phyloP scores from a whole-genome alignment of 2,113 vertebrate species.

The Oncorhynchus kisutch region DNA sequence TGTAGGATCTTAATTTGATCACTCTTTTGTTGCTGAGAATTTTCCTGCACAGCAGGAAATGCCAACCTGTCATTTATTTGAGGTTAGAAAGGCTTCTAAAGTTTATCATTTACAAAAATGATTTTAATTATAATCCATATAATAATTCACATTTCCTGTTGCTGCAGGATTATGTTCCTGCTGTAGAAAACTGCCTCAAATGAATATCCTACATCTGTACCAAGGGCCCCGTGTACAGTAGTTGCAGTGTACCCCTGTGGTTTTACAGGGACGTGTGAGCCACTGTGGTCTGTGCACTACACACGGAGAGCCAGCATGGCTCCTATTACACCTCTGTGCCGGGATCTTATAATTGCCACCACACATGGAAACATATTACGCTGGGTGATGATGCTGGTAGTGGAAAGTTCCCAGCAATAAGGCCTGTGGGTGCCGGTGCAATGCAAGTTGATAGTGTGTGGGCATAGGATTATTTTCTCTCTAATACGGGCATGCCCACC shows the following conservation, averaged over 20 bases:
- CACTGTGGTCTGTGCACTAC: constrained; percentile 34
- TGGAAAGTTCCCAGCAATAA: constrained; percentile 70
- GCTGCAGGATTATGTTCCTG: too few relatives aligned
- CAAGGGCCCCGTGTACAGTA: background rate
- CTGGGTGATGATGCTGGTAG: constrained; percentile 43
- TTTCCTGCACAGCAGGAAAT: too few relatives aligned
- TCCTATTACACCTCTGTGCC: constrained; percentile 63
- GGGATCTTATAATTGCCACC: constrained; percentile 60
- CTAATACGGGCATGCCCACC: constrained; percentile 65
- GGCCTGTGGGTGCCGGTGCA: constrained; percentile 69
- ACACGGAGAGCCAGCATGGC: constrained; percentile 49
- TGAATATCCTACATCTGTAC: too few relatives aligned
- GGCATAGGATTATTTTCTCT: constrained; percentile 70
- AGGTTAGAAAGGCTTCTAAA: too few relatives aligned
- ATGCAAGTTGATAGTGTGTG: constrained; percentile 68
- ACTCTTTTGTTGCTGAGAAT: too few relatives aligned
- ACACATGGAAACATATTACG: constrained; percentile 67
- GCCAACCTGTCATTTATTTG: too few relatives aligned
- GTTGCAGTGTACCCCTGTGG: constrained; percentile 16
- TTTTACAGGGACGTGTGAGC: constrained; percentile 41
- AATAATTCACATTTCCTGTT: too few relatives aligned
- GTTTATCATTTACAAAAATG: too few relatives aligned
- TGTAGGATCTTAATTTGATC: too few relatives aligned
- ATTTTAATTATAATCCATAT: too few relatives aligned
- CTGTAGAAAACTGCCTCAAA: too few relatives aligned